phyloP scores from a whole-genome alignment of 2,797 vertebrate genomes.

The Smutsia temminckii region DNA sequence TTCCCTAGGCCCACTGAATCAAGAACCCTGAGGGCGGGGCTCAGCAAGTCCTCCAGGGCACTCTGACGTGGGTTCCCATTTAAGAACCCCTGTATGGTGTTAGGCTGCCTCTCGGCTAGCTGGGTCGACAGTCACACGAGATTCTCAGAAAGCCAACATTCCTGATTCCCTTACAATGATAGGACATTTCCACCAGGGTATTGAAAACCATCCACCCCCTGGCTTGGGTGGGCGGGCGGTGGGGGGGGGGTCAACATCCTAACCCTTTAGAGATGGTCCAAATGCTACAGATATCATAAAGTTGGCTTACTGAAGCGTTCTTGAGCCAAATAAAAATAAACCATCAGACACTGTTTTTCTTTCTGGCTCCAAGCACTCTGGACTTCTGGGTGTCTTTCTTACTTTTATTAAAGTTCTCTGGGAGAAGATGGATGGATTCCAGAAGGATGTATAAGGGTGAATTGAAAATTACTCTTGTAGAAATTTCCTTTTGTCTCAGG shows the following conservation, averaged over 20 bases:
- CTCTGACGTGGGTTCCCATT: rapidly evolving
- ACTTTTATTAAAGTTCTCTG: not conserved
- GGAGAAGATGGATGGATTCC: not conserved
- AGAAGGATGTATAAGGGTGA: not conserved
- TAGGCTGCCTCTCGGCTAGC: not conserved
- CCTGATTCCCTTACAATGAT: not conserved
- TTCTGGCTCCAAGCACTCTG: not conserved
- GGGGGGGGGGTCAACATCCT: not conserved
- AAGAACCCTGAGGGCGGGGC: not conserved
- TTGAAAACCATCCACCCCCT: not conserved
- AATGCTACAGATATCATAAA: not conserved
- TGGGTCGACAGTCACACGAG: not conserved
- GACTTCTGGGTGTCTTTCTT: not conserved
- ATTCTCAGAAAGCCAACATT: not conserved
- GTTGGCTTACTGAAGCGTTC: not conserved
- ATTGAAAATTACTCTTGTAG: not conserved
- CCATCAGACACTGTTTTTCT: not conserved
- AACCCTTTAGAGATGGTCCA: not conserved
- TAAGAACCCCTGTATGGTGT: not conserved
- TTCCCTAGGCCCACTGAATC: not conserved
- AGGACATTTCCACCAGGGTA: not conserved
- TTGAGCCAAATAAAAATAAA: not conserved
- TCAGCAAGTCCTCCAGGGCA: not conserved
- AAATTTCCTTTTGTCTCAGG: not conserved
- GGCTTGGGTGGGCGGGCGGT: not conserved